Percentiles rank a stretch among this genome's conserved stretches.
Conservation (phyloP, 2,113 vertebrate species). For the Myxocyprinus asiaticus region DNA sequence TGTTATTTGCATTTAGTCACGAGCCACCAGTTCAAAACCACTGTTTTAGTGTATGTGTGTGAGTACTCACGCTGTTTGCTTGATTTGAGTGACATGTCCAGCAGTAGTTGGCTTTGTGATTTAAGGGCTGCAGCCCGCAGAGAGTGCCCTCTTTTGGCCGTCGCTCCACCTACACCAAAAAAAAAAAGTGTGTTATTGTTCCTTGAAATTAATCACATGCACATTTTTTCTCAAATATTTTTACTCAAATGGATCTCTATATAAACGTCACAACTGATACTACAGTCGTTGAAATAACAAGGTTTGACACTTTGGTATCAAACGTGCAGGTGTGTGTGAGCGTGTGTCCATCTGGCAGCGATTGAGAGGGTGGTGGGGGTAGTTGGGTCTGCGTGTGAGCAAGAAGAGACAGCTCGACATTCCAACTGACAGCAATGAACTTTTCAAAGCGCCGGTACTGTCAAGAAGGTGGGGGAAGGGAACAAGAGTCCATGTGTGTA, state of each 20-base stretch:
- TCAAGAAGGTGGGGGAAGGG: slow-evolving; percentile 67
- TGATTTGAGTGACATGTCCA: slow-evolving; percentile 67
- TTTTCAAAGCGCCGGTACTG: slow-evolving; percentile 85
- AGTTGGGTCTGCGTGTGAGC: slow-evolving; percentile 24
- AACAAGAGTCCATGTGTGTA: slow-evolving; percentile 63
- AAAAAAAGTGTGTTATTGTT: slow-evolving; percentile 67
- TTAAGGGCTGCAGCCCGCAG: slow-evolving; percentile 56
- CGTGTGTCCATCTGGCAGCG: slow-evolving; percentile 33
- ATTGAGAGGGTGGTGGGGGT: not conserved
- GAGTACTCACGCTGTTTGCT: slow-evolving; percentile 70
- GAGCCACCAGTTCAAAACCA: slow-evolving; percentile 38
- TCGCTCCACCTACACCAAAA: slow-evolving; percentile 66
- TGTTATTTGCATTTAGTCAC: no score
- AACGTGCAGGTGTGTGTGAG: slow-evolving; percentile 29
- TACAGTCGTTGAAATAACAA: not conserved
- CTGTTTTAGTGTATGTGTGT: slow-evolving; percentile 69
- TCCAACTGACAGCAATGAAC: slow-evolving; percentile 95
- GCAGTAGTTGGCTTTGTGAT: slow-evolving; percentile 63
- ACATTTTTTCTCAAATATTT: slow-evolving; percentile 53
- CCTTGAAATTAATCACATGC: not conserved
- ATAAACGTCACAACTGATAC: slow-evolving; percentile 17
- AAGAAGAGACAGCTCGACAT: slow-evolving; percentile 80
- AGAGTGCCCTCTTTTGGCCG: slow-evolving; percentile 66
- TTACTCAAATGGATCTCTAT: slow-evolving; percentile 43
- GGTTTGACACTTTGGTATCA: not conserved